Percentiles rank a stretch among this genome's conserved stretches.
Evolutionary conservation across 2,888 invertebrate genomes (phyloP).

Genomic region (Parnassius apollo): DNA sequence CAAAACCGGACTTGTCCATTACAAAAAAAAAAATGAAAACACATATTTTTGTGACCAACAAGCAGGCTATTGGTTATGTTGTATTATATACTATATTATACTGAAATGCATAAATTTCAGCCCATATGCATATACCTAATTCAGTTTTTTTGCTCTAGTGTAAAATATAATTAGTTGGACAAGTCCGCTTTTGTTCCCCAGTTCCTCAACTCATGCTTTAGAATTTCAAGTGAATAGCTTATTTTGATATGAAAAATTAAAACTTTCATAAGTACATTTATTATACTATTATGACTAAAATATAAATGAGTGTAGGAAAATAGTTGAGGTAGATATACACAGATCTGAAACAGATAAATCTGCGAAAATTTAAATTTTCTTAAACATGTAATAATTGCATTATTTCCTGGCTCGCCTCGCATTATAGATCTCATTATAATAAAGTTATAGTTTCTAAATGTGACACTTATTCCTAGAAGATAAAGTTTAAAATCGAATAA

Average conservation of each 20-base stretch:
- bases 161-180: no score
- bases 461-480: not conserved
- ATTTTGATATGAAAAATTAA: slow-evolving; percentile 7
- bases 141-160: no score
- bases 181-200: no score
- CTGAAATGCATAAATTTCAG: no score
- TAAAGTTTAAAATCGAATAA: not conserved
- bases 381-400: slow-evolving; percentile 13
- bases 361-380: slow-evolving; percentile 5
- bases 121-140: no score
- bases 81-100: no score
- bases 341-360: slow-evolving; percentile 5
- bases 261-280: not conserved
- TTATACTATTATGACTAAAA: slow-evolving; percentile 1
- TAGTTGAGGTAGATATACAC: slow-evolving; percentile 26
- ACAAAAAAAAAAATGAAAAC: no score
- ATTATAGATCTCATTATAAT: slow-evolving; percentile 2
- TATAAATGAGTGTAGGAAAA: slow-evolving; percentile 12
- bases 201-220: slow-evolving; percentile 5
- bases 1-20: no score
- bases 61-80: no score
- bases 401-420: not conserved
- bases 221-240: not conserved
- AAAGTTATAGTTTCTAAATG: not conserved
- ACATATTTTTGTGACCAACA: no score